Base-by-base conservation (phyloP, 2,888 invertebrate species). In the Tetropium fuscum region DNA sequence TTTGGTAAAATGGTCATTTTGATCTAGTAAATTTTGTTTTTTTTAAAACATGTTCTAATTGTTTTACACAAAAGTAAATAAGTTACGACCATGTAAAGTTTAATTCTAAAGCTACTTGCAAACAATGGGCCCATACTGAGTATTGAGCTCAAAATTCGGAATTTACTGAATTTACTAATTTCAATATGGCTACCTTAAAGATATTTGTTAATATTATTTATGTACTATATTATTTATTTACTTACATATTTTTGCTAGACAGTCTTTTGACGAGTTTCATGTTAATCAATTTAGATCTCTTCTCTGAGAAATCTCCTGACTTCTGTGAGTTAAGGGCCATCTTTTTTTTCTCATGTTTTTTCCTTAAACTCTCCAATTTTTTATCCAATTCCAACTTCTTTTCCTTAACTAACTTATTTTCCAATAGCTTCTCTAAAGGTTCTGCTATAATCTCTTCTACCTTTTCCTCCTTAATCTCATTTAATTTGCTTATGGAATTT, bases 371-470 rank as follows among this genome's bases (percentile, higher is more conserved):
- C 71, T 96, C 95, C 54, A 97, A 80, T 77, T 97, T 96, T 77
- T 95, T 94, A 53, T 95, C 93, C 67, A 96, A 82, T 79, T 97
- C 96, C 0, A 87, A 76, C 36, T 90, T 87, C 76, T 94, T 94
- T 73, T 96, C 95, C 53, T 89, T 88, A 8, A 95, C 93, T 34
- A 88, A 78, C 81, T 97, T 97, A 77, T 90, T 88, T 3, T 91
- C 90, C 74, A 94, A 86, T 13, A 97, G 85, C 68, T 90, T 88
- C 11, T 94, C 93, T 43, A 97, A 80, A 0, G 92, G 85, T 73
- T 94, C 95, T 0, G 93, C 91, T 1, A 87, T 79, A n/a, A 93
- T 85, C 63, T 87, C 85, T 64, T 88, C 87, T 20, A 85, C 81
- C 1, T 83, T 81, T n/a, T 83, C 83, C 27, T 76, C 69, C 51